phyloP scores from a whole-genome alignment of 2,113 vertebrate species.

The Callocephalon fimbriatum region DNA sequence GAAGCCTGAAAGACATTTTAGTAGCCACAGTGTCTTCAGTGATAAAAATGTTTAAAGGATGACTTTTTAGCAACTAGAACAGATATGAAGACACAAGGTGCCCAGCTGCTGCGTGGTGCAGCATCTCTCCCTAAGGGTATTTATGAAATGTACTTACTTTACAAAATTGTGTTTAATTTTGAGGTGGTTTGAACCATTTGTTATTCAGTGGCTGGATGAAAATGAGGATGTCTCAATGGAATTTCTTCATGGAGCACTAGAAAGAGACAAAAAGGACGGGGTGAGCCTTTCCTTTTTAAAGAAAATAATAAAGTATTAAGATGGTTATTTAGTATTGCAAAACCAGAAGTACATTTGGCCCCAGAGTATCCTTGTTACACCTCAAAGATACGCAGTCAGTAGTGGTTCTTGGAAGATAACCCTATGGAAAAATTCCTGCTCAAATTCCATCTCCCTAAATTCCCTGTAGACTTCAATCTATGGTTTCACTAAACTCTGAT shows the following conservation, averaged over 20 bases:
- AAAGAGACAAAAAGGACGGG: conserved; percentile 97
- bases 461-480: neutral
- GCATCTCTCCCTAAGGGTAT: neutral
- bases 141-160: neutral
- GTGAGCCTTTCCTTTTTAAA: conserved; percentile 78
- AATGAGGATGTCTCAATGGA: conserved; percentile 98
- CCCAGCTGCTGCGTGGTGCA: neutral
- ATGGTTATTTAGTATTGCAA: neutral
- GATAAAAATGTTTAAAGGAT: neutral
- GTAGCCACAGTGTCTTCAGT: neutral
- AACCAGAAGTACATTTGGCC: neutral
- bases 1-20: neutral
- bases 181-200: conserved; percentile 99
- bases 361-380: neutral
- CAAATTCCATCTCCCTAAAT: neutral
- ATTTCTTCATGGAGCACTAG: conserved; percentile 94
- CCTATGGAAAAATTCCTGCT: neutral
- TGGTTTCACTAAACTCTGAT: neutral
- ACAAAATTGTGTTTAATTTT: neutral
- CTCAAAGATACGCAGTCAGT: neutral
- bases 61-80: neutral
- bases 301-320: neutral
- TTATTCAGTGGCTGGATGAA: conserved; percentile 98
- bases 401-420: neutral
- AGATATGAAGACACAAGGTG: neutral